phyloP scores from a whole-genome alignment of 2,888 invertebrate genomes.

The Uropetala carovei region DNA sequence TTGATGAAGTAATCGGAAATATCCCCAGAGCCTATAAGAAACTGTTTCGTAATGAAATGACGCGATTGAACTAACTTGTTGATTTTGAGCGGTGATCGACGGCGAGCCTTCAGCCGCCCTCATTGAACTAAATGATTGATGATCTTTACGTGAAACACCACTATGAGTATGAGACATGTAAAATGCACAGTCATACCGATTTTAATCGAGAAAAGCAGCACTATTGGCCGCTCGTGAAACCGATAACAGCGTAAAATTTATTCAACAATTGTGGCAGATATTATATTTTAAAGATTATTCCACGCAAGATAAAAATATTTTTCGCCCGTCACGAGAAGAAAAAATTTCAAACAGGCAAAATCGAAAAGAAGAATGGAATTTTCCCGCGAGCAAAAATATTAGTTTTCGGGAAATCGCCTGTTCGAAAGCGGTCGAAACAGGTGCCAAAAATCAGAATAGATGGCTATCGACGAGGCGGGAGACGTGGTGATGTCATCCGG shows the following conservation, averaged over 20 bases:
- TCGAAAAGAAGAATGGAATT: neutral
- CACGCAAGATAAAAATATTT: too few relatives aligned
- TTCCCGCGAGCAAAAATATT: neutral
- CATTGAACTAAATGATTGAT: neutral
- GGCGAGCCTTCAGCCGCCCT: neutral
- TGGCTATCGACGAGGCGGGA: neutral
- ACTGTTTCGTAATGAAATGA: neutral
- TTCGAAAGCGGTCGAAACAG: neutral
- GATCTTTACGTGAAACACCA: neutral
- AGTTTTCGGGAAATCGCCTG: neutral
- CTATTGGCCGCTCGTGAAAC: neutral
- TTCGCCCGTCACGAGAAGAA: too few relatives aligned
- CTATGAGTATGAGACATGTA: neutral
- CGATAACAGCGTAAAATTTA: neutral
- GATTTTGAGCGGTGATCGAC: neutral
- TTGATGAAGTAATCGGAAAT: neutral
- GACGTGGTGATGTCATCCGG: neutral
- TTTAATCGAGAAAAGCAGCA: neutral
- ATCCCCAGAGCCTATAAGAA: neutral
- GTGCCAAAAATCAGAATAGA: neutral
- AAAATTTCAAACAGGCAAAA: too few relatives aligned
- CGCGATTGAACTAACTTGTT: neutral
- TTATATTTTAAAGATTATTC: too few relatives aligned
- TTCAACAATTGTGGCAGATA: too few relatives aligned
- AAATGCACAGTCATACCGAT: conserved; percentile 7